A percentile compares a stretch with the other conserved stretches of the same genome.
Evolutionary conservation across 2,888 invertebrate genomes (phyloP).

Genomic region (Caenorhabditis sulstoni): DNA sequence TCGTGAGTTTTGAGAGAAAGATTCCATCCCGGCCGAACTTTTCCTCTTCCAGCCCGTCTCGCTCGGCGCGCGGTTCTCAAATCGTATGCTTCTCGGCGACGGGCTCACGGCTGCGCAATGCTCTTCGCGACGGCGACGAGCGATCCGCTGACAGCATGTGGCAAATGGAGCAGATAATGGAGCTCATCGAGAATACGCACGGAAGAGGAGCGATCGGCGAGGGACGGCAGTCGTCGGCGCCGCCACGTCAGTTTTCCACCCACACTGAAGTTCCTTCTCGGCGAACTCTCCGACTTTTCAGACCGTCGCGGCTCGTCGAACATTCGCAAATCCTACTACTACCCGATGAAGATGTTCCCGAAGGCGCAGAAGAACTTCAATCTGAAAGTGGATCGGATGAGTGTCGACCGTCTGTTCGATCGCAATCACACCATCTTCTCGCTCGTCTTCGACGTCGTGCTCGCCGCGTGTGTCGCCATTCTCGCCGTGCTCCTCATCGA

Average conservation of each 20-base stretch:
- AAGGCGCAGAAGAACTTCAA: slow-evolving; percentile 71
- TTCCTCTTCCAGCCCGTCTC: too few species aligned
- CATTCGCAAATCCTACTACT: slow-evolving; percentile 76
- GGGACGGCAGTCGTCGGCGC: too few species aligned
- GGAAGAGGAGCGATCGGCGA: slow-evolving; percentile 13
- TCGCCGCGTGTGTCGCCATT: slow-evolving; percentile 90
- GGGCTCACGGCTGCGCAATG: slow-evolving; percentile 45
- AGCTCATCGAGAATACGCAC: slow-evolving; percentile 38
- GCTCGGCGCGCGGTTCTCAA: slow-evolving; percentile 38
- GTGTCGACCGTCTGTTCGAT: slow-evolving; percentile 93
- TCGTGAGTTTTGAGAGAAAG: slow-evolving; percentile 21
- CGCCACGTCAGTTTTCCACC: slow-evolving; percentile 8
- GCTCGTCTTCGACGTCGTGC: slow-evolving; percentile 88
- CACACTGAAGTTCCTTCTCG: too few species aligned
- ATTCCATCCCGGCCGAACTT: too few species aligned
- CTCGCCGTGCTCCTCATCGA: slow-evolving; percentile 82
- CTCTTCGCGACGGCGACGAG: slow-evolving; percentile 31
- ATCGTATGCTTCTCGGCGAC: slow-evolving; percentile 46
- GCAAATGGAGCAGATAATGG: slow-evolving; percentile 60
- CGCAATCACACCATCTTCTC: slow-evolving; percentile 89
- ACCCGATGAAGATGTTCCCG: slow-evolving; percentile 75
- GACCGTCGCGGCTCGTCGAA: slow-evolving; percentile 50
- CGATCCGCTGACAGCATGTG: slow-evolving; percentile 45
- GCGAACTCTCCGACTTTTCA: background rate
- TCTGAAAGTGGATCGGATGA: slow-evolving; percentile 87